Evolutionary conservation across 2,113 vertebrate species (phyloP).

Genomic region (Corynorhinus townsendii): DNA sequence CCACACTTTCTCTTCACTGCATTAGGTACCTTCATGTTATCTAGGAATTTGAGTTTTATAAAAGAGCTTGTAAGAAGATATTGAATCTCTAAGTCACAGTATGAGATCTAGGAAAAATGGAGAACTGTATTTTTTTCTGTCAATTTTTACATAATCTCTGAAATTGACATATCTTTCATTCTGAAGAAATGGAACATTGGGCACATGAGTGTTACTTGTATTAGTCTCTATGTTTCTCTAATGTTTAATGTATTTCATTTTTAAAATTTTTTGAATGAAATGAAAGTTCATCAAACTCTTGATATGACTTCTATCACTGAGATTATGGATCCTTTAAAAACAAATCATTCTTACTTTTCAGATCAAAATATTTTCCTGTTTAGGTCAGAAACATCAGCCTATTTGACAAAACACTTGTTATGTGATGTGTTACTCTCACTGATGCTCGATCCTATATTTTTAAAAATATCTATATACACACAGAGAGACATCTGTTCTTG

Average conservation of each 20-base stretch:
- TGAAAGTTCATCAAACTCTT: background rate
- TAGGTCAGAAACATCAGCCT: background rate
- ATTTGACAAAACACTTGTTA: background rate
- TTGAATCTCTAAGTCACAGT: slow-evolving; percentile 20
- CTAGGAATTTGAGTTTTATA: background rate
- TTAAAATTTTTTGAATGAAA: background rate
- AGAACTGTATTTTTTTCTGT: slow-evolving; percentile 4
- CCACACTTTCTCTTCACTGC: background rate
- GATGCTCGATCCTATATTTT: background rate
- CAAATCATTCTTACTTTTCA: background rate
- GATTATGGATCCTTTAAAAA: slow-evolving; percentile 3
- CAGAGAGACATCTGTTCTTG: background rate
- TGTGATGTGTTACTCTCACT: background rate
- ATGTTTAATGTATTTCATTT: background rate
- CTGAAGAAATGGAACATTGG: background rate
- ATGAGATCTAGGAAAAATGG: background rate
- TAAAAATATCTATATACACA: background rate
- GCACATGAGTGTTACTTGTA: background rate
- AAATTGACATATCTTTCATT: background rate
- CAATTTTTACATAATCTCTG: background rate
- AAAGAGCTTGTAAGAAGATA: background rate
- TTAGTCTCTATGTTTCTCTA: background rate
- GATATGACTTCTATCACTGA: background rate
- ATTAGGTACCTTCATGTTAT: background rate
- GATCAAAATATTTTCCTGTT: background rate